phyloP scores from a whole-genome alignment of 2,888 invertebrate genomes.

The Nasonovia ribisnigri region DNA sequence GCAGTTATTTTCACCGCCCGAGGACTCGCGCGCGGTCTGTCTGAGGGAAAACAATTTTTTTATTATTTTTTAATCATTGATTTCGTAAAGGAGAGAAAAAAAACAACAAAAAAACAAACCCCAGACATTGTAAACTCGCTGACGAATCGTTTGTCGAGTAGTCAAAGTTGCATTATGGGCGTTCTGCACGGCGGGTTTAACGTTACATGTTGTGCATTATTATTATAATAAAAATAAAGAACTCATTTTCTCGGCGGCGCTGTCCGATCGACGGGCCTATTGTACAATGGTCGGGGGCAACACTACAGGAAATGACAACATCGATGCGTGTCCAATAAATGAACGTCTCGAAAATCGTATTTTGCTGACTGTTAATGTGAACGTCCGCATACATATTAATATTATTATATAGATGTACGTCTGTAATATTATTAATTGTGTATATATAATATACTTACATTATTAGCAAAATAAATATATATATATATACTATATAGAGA shows the following conservation, averaged over 20 bases:
- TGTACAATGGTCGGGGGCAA: neutral
- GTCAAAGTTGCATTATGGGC: conserved; percentile 56
- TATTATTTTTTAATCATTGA: conserved; percentile 26
- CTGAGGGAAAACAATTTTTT: conserved; percentile 1
- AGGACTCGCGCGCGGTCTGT: neutral
- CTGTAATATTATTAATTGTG: neutral
- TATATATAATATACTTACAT: neutral
- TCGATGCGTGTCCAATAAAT: conserved; percentile 44
- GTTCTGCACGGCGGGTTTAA: conserved; percentile 47
- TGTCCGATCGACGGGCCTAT: conserved; percentile 7
- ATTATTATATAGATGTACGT: neutral
- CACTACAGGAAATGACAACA: conserved; percentile 64
- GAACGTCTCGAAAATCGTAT: conserved; percentile 50
- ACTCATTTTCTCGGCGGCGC: conserved; percentile 45
- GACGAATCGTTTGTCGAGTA: neutral
- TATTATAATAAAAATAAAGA: conserved; percentile 40
- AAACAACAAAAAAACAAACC: conserved; percentile 24
- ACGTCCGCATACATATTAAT: conserved; percentile 4
- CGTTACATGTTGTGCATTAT: conserved; percentile 39
- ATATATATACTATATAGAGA: neutral
- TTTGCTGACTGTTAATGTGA: conserved; percentile 56
- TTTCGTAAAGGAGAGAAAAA: conserved; percentile 33
- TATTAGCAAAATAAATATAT: neutral
- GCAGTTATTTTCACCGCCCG: conserved; percentile 4
- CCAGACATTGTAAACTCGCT: conserved; percentile 40